These are phyloP conservation scores for Onychostruthus taczanowskii DNA, from an alignment of 2,113 vertebrate genomes.

Conservation along the genomic window DNA sequence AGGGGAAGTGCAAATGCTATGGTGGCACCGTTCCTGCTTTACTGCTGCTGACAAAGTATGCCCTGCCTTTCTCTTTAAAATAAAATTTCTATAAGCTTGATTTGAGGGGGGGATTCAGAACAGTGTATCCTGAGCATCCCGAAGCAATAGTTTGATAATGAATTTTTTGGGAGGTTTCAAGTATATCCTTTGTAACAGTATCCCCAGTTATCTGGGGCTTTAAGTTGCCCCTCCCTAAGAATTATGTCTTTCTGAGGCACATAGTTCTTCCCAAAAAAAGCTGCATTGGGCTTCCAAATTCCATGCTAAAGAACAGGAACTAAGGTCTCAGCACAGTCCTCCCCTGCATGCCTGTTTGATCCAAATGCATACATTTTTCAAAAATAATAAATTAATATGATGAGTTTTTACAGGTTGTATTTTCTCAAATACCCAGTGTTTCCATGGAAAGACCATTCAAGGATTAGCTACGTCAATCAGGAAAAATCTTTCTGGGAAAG, in stretches of 20 bases:
- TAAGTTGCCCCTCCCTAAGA: background rate
- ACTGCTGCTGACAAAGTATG: background rate
- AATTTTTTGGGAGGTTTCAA: background rate
- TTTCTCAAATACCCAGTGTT: background rate
- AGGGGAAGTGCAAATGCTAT: background rate
- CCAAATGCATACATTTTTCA: background rate
- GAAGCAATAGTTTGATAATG: background rate
- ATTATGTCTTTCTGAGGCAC: background rate
- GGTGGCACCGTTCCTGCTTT: rapidly evolving
- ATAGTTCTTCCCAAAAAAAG: background rate
- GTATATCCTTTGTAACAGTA: background rate
- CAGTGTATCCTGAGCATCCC: background rate
- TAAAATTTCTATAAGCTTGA: background rate
- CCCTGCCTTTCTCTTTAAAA: background rate
- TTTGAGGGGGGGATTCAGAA: background rate
- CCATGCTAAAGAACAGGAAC: background rate
- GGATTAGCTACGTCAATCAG: background rate
- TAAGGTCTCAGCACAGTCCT: background rate
- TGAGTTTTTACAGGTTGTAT: background rate
- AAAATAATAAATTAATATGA: background rate
- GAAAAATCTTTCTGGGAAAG: background rate
- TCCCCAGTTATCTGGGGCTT: background rate
- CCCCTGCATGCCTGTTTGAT: background rate
- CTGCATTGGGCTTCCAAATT: background rate
- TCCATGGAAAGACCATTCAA: background rate